Evolutionary conservation across 2,888 invertebrate genomes (phyloP), one percentile per base, ranked within the genome.

Genomic region (Eupithecia tripunctaria): DNA sequence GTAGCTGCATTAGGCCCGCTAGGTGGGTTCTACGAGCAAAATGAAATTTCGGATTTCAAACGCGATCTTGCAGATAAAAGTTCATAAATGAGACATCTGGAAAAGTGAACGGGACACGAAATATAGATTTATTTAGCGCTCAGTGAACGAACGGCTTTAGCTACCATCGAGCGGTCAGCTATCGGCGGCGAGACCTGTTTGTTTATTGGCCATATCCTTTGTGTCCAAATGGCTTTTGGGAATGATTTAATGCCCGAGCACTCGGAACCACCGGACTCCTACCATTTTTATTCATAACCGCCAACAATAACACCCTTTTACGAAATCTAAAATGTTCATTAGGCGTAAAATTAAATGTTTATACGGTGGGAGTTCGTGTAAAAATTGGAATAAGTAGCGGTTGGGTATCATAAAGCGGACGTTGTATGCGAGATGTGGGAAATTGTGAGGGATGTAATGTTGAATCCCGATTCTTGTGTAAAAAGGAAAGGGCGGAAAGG

Each of bases 141-240:
- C 84, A 86, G 87, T 86, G 86, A 88, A 87, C 82, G 76, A 88
- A 87, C 82, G 76, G 76, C 82, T 83, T 63, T 47, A 21, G 64
- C 38, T 21, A 82, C 82, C 81, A 87, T 85, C 85, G 83, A 59
- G 36, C 67, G 66, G 63, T 47, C 81, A 78, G 85, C 84, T 88
- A 86, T 88, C 86, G 88, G 84, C 82, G 82, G 78, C 80, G 83
- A 88, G 82, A 86, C 82, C 83, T 89, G 87, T 90, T 90, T 90
- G 89, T 91, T 91, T 91, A 91, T 91, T 91, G 90, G 88, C 87
- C 89, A 89, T 87, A 91, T 89, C 88, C 89, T 91, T 90, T 90
- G 87, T 90, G 86, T 88, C 85, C 84, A 86, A 89, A 90, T 88
- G 89, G 88, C 86, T 88, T 89, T 88, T 83, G 81, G 83, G 81